Conservation (phyloP, 2,113 vertebrate genomes). For the Erpornis zantholeuca region DNA sequence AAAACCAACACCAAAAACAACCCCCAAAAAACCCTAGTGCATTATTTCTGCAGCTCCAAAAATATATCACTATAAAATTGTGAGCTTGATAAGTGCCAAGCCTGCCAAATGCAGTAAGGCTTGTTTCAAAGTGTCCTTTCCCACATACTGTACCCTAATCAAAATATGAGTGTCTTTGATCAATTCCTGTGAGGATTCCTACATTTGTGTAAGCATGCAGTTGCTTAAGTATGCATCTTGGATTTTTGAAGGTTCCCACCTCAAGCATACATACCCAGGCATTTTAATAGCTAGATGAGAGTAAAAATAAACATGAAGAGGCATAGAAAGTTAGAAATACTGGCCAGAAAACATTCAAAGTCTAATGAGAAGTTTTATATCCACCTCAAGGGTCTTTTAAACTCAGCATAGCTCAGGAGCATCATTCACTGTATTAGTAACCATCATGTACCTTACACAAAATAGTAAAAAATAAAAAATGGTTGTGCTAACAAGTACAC, state of each 20-base stretch:
- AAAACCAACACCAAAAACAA: background rate
- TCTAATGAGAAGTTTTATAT: background rate
- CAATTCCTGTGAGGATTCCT: background rate
- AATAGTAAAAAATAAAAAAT: background rate
- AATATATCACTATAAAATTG: background rate
- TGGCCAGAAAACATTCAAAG: conserved; percentile 31
- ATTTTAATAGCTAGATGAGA: background rate
- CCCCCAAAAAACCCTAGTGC: background rate
- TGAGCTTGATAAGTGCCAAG: background rate
- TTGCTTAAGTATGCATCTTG: background rate
- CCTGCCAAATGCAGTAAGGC: background rate
- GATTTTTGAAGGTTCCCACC: background rate
- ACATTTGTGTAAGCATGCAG: background rate
- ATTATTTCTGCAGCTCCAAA: background rate
- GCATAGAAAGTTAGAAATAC: background rate
- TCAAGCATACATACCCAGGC: background rate
- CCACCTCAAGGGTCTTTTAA: background rate
- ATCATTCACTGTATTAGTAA: background rate
- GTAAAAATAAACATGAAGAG: background rate
- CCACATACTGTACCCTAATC: background rate
- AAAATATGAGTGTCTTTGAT: background rate
- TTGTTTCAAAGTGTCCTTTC: background rate
- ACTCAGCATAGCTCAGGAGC: background rate
- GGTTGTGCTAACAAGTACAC: background rate
- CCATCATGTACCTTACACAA: background rate